Evolutionary conservation across 2,888 invertebrate genomes (phyloP).

Genomic region (Hesperia comma): DNA sequence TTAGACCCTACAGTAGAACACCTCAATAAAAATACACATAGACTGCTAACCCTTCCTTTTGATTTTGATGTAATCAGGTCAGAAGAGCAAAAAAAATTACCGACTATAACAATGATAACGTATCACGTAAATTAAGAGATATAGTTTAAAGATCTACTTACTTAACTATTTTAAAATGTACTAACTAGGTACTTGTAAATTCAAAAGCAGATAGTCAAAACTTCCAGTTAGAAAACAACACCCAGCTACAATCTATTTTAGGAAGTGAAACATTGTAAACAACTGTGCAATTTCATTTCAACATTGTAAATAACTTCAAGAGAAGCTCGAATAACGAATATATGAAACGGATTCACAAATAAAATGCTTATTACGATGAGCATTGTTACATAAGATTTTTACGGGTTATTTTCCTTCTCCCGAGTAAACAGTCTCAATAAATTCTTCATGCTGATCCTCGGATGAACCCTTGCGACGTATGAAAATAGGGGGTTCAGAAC

Average conservation of each 20-base stretch:
- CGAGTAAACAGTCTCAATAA: slow-evolving; percentile 71
- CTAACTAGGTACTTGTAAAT: too few relatives aligned
- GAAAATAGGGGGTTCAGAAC: slow-evolving; percentile 65
- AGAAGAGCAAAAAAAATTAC: too few relatives aligned
- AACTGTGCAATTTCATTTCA: slow-evolving; percentile 2
- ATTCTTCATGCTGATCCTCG: slow-evolving; percentile 72
- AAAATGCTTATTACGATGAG: slow-evolving; percentile 40
- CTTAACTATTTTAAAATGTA: too few relatives aligned
- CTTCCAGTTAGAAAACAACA: not conserved
- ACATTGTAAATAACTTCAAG: slow-evolving; percentile 10
- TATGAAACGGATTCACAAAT: slow-evolving; percentile 34
- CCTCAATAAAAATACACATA: too few relatives aligned
- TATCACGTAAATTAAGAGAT: too few relatives aligned
- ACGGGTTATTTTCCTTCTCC: slow-evolving; percentile 45
- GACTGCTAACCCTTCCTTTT: too few relatives aligned
- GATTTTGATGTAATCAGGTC: too few relatives aligned
- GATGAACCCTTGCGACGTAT: slow-evolving; percentile 70
- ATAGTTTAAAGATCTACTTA: too few relatives aligned
- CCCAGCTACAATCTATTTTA: not conserved
- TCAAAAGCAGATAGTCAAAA: not conserved
- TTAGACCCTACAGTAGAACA: too few relatives aligned
- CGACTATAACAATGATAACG: too few relatives aligned
- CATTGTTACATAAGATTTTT: slow-evolving; percentile 41
- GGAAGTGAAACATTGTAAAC: slow-evolving; percentile 3
- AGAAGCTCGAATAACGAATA: slow-evolving; percentile 20